Evolutionary conservation across 2,113 vertebrate genomes (phyloP), one percentile per base, ranked within the genome.

Genomic region (Trogon melanurus): DNA sequence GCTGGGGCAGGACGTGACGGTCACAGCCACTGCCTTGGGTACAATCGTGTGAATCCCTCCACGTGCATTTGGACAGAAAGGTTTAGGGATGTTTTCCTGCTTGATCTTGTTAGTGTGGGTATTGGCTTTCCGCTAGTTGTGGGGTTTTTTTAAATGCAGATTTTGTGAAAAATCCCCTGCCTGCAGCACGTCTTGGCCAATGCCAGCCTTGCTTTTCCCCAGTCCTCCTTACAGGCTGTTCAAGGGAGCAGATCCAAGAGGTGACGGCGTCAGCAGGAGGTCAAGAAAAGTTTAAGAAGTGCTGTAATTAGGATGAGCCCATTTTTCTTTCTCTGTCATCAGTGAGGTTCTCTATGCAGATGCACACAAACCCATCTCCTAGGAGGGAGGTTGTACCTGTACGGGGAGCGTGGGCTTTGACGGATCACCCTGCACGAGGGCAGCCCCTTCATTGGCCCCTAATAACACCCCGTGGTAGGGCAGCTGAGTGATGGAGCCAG

Each of bases 401-500:
- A 30, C 14, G 34, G 60, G 82, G 58, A 94, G 65, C 16, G 8
- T 64, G 32, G 27, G 50, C 21, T 83, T 85, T 88, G 73, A 61
- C 14, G 58, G 85, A 91, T 91, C 80, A 78, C 41, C 60, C 93
- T 50, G 58, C 47, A 30, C 0, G 0, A 19, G 66, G 38, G 58
- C 8, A 3, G 79, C 60, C 58, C 94, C 86, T 79, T 85, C 41
- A 10, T 4, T 93, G 96, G 89, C 62, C 85, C 71, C 94, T 72
- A 36, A 69, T 7, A 70, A 32, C 88, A 70, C 83, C 82, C 73
- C 27, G 30, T 11, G 50, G 22, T 58, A 78, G n/a, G 89, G 96
- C 89, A 93, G 75, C 62, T 86, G 94, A 85, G 75, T 93, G 94
- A 95, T 56, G 14, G 75, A 92, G 91, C 76, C 38, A 65, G 79